Percentiles rank a stretch among this genome's conserved stretches.
phyloP scores from a whole-genome alignment of 2,113 vertebrate genomes.

The Polyodon spathula region DNA sequence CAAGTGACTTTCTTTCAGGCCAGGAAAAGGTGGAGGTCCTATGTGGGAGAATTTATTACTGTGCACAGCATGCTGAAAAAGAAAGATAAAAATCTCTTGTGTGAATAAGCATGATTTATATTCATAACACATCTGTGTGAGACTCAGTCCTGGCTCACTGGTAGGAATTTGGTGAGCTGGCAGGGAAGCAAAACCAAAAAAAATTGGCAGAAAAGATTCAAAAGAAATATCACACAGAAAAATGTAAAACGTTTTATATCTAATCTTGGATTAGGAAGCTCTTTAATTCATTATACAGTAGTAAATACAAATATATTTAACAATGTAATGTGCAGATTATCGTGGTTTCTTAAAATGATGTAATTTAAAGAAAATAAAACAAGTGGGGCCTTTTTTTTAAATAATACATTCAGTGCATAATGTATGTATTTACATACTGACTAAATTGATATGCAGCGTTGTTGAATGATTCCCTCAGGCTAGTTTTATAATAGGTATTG shows the following conservation, averaged over 20 bases:
- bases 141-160: conserved; percentile 24
- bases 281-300: too few species aligned
- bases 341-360: too few species aligned
- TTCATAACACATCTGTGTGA: conserved; percentile 42
- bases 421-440: too few species aligned
- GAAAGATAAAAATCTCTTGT: conserved; percentile 26
- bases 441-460: too few species aligned
- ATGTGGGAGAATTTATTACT: conserved; percentile 20
- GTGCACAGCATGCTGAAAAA: not conserved
- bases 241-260: conserved; percentile 1
- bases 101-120: conserved; percentile 41
- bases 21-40: not conserved
- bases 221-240: not conserved
- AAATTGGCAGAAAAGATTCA: conserved; percentile 14
- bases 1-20: too few species aligned
- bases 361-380: too few species aligned
- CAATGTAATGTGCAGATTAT: too few species aligned
- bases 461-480: too few species aligned
- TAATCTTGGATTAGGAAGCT: not conserved
- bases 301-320: too few species aligned
- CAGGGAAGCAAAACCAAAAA: conserved; percentile 28
- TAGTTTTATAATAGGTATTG: too few species aligned
- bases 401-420: too few species aligned
- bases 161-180: conserved; percentile 36
- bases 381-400: too few species aligned